Percentiles rank a stretch among this genome's conserved stretches.
Conservation (phyloP, 1,140 invertebrate genomes). For the Propsilocerus akamusi region DNA sequence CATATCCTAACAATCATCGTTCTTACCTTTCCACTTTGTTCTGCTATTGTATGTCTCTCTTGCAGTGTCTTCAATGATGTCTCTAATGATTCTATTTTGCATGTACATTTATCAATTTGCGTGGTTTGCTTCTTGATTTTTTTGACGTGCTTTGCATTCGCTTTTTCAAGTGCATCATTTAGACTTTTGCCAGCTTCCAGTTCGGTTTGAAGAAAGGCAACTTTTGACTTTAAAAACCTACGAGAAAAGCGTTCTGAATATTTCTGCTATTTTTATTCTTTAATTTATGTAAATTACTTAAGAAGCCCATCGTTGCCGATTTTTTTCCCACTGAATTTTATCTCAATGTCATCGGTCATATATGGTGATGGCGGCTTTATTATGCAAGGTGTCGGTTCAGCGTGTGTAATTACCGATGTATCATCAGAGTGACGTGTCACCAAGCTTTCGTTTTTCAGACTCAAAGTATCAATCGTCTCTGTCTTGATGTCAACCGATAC, state of each 20-base stretch:
- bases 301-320: not conserved
- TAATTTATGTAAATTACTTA: not conserved
- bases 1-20: too few relatives aligned
- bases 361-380: not conserved
- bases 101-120: not conserved
- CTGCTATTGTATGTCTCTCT: not conserved
- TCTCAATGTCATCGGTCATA: not conserved
- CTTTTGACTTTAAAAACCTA: not conserved
- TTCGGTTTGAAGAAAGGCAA: not conserved
- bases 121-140: not conserved
- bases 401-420: not conserved
- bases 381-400: not conserved
- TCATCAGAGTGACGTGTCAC: not conserved
- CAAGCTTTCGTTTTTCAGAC: not conserved
- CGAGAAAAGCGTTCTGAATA: not conserved
- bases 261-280: not conserved
- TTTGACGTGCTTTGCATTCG: not conserved
- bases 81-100: not conserved
- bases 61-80: not conserved
- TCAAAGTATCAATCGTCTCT: not conserved
- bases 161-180: not conserved
- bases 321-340: not conserved
- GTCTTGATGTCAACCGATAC: not conserved
- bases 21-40: not conserved
- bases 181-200: not conserved